Base-by-base conservation (phyloP, 1,140 invertebrate genomes). In the Penaeus chinensis region DNA sequence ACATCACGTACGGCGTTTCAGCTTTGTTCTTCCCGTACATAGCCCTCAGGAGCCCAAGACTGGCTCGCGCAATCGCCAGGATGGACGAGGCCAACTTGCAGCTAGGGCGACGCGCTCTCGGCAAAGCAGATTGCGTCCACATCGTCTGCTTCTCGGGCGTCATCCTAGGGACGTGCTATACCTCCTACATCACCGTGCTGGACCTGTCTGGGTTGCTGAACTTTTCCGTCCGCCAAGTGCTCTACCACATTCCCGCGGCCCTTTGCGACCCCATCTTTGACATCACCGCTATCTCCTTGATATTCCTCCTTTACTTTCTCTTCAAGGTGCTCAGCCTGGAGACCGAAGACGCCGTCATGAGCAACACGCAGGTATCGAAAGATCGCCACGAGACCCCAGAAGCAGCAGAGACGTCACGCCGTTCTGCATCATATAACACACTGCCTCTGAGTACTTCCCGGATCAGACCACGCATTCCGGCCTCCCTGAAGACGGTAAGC, bases 281-380 rank as follows among this genome's bases (percentile, higher is more conserved):
- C n/a, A 27, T 65, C 71, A 76, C 81, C 13, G 80, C 81, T 22
- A 37, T 87, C 27, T 47, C 71, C 60, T 74, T 87, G 42, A 62
- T 61, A 27, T 71, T 87, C 20, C 37, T 82, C 66, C 80, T 87
- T 32, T 83, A 87, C 79, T 82, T 82, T 20, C 54, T 83, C 19
- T 69, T 87, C 32, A 87, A 87, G 61, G 20, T 87, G 10, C 13
- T 87, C 61, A 83, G 86, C 32, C 19, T 82, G 79, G 80, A 87
- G 80, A 65, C 42, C 61, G 71, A 76, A 37, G 80, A 37, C n/a
- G 71, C 71, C 8, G 80, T 87, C 20, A 47, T 22, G 27, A 22
- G n/a, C 22, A 27, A 78, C 5, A 60, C 74, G 18, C 47, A 37
- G 22, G 11, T 24, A 77, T 24, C 74, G 32, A 27, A 10, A 27